Evolutionary conservation across 2,113 vertebrate genomes (phyloP).

Genomic region (Oophaga pumilio): DNA sequence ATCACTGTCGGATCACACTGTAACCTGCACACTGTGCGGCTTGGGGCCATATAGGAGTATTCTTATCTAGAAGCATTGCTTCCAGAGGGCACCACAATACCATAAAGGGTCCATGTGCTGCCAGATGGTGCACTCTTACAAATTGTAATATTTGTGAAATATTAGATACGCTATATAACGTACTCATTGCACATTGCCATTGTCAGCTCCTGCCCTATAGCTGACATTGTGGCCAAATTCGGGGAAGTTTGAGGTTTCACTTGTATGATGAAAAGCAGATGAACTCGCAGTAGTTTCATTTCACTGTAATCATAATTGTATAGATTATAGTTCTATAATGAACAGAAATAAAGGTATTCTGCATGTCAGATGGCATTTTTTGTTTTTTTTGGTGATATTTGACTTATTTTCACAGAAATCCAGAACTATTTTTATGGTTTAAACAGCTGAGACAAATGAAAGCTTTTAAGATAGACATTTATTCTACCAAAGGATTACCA

Average conservation of each 20-base stretch:
- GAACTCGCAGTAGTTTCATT: conserved; percentile 19
- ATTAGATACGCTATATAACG: no score
- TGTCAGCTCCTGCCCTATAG: not conserved
- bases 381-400: not conserved
- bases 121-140: no score
- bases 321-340: not conserved
- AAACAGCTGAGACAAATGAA: not conserved
- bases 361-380: not conserved
- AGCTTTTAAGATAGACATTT: not conserved
- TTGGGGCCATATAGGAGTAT: no score
- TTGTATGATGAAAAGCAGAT: conserved; percentile 4
- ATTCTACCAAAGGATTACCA: no score
- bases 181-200: not conserved
- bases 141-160: no score
- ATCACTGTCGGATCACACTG: no score
- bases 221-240: not conserved
- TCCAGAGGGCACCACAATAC: no score
- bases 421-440: not conserved
- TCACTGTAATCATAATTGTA: conserved; percentile 18
- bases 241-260: conserved; percentile 26
- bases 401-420: not conserved
- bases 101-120: no score
- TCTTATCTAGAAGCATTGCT: no score
- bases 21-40: no score
- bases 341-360: not conserved